These are phyloP conservation scores for Phalacrocorax brasilianus DNA, from an alignment of 2,113 vertebrate species.

Conservation along the genomic window DNA sequence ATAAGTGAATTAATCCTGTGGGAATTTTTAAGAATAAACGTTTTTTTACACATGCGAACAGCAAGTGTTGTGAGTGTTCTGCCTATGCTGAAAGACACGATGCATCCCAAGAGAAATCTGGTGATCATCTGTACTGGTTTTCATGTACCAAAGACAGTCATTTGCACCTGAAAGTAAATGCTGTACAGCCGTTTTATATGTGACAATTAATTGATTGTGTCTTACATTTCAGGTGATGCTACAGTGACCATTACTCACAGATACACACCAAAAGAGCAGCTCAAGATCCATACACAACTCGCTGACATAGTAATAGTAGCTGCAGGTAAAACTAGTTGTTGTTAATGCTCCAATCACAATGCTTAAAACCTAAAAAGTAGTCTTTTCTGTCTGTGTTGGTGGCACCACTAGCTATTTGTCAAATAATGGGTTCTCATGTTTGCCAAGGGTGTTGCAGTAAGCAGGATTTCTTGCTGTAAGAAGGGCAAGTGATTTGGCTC, in stretches of 20 bases:
- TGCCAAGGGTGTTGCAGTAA: background rate
- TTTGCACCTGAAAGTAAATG: background rate
- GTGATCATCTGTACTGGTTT: background rate
- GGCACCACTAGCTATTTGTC: background rate
- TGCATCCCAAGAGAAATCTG: background rate
- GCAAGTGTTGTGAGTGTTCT: background rate
- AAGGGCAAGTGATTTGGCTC: background rate
- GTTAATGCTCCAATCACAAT: background rate
- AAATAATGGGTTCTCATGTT: background rate
- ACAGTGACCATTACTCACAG: conserved; percentile 90
- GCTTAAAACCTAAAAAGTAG: background rate
- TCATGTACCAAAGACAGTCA: background rate
- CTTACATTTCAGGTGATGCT: conserved; percentile 83
- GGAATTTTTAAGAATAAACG: background rate
- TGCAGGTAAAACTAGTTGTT: conserved; percentile 75
- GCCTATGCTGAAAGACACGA: background rate
- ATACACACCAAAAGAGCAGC: conserved; percentile 83
- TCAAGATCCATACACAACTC: conserved; percentile 81
- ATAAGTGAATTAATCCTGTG: background rate
- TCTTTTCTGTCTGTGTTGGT: background rate
- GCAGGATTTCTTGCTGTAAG: background rate
- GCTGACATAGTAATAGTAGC: conserved; percentile 87
- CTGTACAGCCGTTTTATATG: background rate
- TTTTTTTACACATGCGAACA: rapidly evolving
- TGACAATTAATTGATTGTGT: background rate